Evolutionary conservation across 2,797 vertebrate genomes (phyloP).

Genomic region (Loris lydekkerianus): DNA sequence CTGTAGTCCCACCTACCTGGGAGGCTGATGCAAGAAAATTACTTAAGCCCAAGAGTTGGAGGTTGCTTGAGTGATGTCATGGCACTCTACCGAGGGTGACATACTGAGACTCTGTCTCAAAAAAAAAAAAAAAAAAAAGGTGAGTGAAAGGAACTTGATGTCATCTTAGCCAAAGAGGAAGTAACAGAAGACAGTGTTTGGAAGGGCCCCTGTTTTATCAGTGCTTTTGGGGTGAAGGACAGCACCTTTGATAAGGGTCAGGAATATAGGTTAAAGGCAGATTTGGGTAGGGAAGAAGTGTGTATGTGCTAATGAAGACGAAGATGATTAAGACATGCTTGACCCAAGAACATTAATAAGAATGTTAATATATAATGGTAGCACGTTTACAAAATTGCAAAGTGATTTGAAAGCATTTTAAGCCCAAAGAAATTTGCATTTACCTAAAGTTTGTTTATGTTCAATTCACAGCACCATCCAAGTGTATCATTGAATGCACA

Average conservation of each 20-base stretch:
- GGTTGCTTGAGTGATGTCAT: no score
- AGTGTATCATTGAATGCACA: neutral
- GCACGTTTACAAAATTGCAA: neutral
- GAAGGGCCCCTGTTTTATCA: neutral
- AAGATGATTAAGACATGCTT: neutral
- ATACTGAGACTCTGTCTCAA: no score
- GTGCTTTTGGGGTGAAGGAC: neutral
- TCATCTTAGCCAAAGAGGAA: neutral
- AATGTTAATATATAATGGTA: neutral
- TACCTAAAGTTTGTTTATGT: conserved; percentile 24
- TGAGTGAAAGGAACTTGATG: neutral
- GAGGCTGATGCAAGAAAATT: no score
- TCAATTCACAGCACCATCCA: neutral
- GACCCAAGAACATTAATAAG: neutral
- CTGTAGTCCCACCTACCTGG: no score
- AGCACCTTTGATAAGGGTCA: neutral
- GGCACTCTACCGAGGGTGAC: no score
- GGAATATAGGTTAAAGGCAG: neutral
- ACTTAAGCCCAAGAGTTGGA: no score
- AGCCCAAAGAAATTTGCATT: conserved; percentile 15
- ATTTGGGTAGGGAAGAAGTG: neutral
- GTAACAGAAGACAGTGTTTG: neutral
- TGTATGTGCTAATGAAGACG: neutral
- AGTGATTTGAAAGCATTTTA: conserved; percentile 34
- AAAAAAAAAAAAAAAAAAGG: no score